Evolutionary conservation across 2,888 invertebrate genomes (phyloP).

Genomic region (Chalcosyrphus nemorum): DNA sequence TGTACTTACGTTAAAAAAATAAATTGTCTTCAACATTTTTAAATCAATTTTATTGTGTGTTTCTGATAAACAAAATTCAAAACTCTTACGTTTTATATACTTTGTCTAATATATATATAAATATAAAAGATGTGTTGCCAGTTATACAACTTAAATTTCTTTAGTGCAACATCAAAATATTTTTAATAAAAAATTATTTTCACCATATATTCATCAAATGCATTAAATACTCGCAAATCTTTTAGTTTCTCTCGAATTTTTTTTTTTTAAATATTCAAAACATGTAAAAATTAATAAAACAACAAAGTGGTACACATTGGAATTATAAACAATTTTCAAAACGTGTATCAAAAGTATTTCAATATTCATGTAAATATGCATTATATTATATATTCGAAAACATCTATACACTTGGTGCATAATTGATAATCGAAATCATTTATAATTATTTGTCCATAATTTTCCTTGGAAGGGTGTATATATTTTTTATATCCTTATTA

Average conservation of each 20-base stretch:
- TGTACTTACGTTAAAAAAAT: no score
- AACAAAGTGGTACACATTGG: slow-evolving; percentile 24
- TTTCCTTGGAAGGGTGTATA: slow-evolving; percentile 11
- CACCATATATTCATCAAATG: background rate
- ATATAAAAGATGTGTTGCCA: slow-evolving; percentile 11
- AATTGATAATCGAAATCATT: slow-evolving; percentile 41
- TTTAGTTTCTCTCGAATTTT: background rate
- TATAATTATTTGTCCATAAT: slow-evolving; percentile 37
- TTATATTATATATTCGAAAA: slow-evolving; percentile 14
- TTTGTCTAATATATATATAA: slow-evolving; percentile 3
- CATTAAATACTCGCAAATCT: background rate
- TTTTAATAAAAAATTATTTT: background rate
- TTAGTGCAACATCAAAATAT: slow-evolving; percentile 13
- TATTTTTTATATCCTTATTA: slow-evolving; percentile 1
- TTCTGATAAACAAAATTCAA: slow-evolving; percentile 27
- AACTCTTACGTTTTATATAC: slow-evolving; percentile 9
- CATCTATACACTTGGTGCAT: slow-evolving; percentile 47
- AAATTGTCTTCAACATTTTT: background rate
- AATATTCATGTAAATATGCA: slow-evolving; percentile 35
- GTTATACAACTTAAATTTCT: slow-evolving; percentile 19
- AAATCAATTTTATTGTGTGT: slow-evolving; percentile 5
- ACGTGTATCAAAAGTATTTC: slow-evolving; percentile 58
- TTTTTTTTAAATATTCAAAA: slow-evolving; percentile 19
- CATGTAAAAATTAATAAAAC: slow-evolving; percentile 19
- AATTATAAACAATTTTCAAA: slow-evolving; percentile 12